Base-by-base conservation (phyloP, 2,113 vertebrate genomes). In the Dolichallabes microphthalmus region DNA sequence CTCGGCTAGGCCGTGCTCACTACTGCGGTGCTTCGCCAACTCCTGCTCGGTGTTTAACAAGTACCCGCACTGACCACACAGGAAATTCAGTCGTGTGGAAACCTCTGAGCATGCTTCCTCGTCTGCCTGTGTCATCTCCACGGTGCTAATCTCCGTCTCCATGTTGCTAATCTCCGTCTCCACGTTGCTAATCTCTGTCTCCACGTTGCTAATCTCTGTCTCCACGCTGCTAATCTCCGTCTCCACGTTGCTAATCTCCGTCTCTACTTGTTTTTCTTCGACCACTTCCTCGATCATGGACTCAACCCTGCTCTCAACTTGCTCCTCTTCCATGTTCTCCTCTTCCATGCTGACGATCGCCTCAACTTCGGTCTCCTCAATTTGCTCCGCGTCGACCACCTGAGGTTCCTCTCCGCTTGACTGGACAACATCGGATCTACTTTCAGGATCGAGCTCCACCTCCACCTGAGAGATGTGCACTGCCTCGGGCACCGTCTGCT, bases 1-100 rank as follows among this genome's bases (percentile, higher is more conserved):
- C 30, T 91, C 90, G 22, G 81, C 45, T 45, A 96, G 94, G 13
- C 92, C 88, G 0, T 96, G 96, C 78, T 95, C 94, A 11, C 91
- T 87, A 32, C 92, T 92, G 1, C 97, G 96, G 88, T 98, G 97
- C 1, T 89, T 83, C 9, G 91, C 82, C 64, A 98, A 93, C 22
- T 93, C 94, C 0, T 83, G 79, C 82, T 95, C 96, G 0, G 91
- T 93, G 8, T 88, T 88, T 30, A 96, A 97, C 85, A 93, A 95
- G 78, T 94, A 89, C 2, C 96, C 97, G 1, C 97, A 98, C 66
- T 94, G 93, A 39, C 94, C 91, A 81, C 97, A 98, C 4, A 98
- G 89, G 83, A 96, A 96, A 20, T 91, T 91, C 27, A 92, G 52
- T 91, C 89, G 0, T 83, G 63, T 91, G 13, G 45, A 57, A 3